phyloP scores from a whole-genome alignment of 2,113 vertebrate species.

The Sinocyclocheilus anshuiensis region DNA sequence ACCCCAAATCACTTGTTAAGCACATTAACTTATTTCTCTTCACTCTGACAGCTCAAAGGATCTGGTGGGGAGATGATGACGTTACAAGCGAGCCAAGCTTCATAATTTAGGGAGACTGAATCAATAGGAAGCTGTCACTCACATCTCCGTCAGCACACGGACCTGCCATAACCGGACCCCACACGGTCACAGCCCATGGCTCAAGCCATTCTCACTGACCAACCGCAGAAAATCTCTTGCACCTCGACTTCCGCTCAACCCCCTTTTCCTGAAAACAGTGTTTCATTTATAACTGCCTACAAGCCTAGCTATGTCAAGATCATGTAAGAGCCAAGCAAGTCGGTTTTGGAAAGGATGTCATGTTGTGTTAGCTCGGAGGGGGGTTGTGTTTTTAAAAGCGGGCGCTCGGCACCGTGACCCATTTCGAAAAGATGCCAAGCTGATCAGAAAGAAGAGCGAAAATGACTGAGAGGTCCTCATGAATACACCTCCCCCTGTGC shows the following conservation, averaged over 20 bases:
- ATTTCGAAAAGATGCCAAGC: conserved; percentile 17
- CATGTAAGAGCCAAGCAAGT: not conserved
- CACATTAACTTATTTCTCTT: not conserved
- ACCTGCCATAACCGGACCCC: not conserved
- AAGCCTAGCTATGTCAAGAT: not conserved
- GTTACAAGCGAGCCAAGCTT: not conserved
- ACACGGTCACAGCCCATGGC: not conserved
- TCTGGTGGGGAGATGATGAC: not conserved
- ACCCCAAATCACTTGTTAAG: not conserved
- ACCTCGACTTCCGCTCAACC: not conserved
- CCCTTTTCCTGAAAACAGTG: not conserved
- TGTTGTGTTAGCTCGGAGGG: conserved; percentile 7
- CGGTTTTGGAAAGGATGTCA: not conserved
- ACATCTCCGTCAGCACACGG: not conserved
- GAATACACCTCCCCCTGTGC: not conserved
- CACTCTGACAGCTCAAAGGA: not conserved
- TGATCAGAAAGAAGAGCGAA: conserved; percentile 24
- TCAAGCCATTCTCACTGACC: not conserved
- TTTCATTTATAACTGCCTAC: not conserved
- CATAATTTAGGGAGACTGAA: not conserved
- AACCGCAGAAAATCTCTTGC: not conserved
- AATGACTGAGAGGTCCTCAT: not conserved
- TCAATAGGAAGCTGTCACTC: conserved; percentile 14
- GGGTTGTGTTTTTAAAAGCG: conserved; percentile 2
- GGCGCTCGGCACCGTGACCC: not conserved